These are phyloP conservation scores for Xylota segnis DNA, from an alignment of 2,888 invertebrate species.

Conservation along the genomic window DNA sequence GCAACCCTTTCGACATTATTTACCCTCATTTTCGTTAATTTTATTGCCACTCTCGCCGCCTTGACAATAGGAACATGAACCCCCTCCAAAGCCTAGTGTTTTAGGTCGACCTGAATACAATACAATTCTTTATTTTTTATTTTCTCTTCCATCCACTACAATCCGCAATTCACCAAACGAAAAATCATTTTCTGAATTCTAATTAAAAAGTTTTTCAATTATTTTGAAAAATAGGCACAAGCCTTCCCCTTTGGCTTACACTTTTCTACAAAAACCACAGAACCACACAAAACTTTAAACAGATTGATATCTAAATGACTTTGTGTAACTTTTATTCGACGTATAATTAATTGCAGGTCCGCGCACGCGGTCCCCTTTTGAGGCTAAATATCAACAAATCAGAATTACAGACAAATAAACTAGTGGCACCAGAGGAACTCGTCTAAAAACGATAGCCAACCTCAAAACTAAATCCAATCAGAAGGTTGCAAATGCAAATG, in stretches of 20 bases:
- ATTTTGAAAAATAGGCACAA: constrained; percentile 49
- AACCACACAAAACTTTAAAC: constrained; percentile 55
- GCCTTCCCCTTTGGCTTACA: background rate
- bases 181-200: constrained; percentile 74
- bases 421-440: background rate
- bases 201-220: constrained; percentile 76
- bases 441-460: constrained; percentile 4
- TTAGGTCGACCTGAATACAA: constrained; percentile 63
- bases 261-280: constrained; percentile 7
- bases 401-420: constrained; percentile 24
- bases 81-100: constrained; percentile 33
- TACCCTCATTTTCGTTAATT: constrained; percentile 70
- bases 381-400: constrained; percentile 30
- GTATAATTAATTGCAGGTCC: constrained; percentile 48
- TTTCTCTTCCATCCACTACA: constrained; percentile 46
- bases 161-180: constrained; percentile 52
- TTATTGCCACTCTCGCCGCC: constrained; percentile 44
- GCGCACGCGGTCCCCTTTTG: background rate
- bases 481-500: constrained; percentile 31
- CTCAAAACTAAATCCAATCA: constrained; percentile 58
- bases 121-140: constrained; percentile 26
- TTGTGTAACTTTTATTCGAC: constrained; percentile 31
- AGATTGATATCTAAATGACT: constrained; percentile 71
- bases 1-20: constrained; percentile 61
- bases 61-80: constrained; percentile 19